Evolutionary conservation across 2,888 invertebrate species (phyloP).

Genomic region (Apomyelois bistriatella): DNA sequence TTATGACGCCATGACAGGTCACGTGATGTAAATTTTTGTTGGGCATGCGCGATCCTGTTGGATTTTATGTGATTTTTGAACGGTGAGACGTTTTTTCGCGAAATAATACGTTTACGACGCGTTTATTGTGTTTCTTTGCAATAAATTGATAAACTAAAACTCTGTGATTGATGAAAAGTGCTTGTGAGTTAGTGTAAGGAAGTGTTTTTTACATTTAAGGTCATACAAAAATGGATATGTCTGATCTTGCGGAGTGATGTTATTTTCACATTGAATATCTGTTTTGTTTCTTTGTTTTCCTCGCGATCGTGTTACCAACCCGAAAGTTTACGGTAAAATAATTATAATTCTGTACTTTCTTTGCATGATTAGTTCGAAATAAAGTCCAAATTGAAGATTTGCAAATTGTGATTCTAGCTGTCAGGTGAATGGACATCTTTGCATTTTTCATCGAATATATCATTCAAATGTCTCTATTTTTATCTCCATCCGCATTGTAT

Average conservation of each 20-base stretch:
- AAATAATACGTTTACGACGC: slow-evolving; percentile 41
- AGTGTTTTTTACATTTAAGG: slow-evolving; percentile 59
- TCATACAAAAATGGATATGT: slow-evolving; percentile 64
- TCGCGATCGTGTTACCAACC: slow-evolving; percentile 26
- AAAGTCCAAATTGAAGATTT: slow-evolving; percentile 10
- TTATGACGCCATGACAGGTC: slow-evolving; percentile 76
- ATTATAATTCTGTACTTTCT: slow-evolving; percentile 15
- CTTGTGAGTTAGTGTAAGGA: slow-evolving; percentile 48
- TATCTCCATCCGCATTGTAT: not conserved
- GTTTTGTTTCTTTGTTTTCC: slow-evolving; percentile 45
- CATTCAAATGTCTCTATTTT: slow-evolving; percentile 3
- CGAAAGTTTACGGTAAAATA: slow-evolving; percentile 12
- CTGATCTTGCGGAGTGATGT: slow-evolving; percentile 30
- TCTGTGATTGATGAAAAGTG: slow-evolving; percentile 37
- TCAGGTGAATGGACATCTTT: slow-evolving; percentile 8
- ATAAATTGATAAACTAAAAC: slow-evolving; percentile 31
- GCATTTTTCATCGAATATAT: slow-evolving; percentile 2
- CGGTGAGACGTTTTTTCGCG: slow-evolving; percentile 51
- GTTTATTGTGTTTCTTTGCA: slow-evolving; percentile 30
- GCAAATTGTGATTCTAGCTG: slow-evolving; percentile 6
- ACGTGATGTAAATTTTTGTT: slow-evolving; percentile 79
- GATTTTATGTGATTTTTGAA: slow-evolving; percentile 70
- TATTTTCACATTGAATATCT: slow-evolving; percentile 52
- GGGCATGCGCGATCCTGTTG: slow-evolving; percentile 72
- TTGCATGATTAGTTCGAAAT: not conserved